Percentiles rank a stretch among this genome's conserved stretches.
phyloP scores from a whole-genome alignment of 2,888 invertebrate species.

The Nematopogon swammerdamellus region DNA sequence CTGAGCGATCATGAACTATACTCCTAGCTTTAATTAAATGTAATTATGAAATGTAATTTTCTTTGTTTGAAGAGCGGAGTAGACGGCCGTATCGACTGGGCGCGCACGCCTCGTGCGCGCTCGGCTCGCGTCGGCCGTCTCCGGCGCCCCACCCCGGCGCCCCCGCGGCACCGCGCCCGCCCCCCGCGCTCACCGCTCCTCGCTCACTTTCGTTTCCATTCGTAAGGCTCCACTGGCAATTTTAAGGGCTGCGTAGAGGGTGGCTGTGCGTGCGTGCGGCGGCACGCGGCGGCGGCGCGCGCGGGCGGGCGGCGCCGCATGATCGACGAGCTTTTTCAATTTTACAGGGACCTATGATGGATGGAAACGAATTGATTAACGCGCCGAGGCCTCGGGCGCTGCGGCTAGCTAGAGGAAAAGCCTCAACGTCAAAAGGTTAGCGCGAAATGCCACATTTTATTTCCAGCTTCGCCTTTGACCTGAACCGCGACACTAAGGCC shows the following conservation, averaged over 20 bases:
- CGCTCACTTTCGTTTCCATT: constrained; percentile 17
- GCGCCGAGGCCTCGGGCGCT: too few relatives aligned
- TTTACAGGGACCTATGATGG: background rate
- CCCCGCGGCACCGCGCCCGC: constrained; percentile 20
- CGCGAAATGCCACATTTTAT: too few relatives aligned
- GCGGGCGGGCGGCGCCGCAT: constrained; percentile 12
- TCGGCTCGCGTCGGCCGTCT: constrained; percentile 18
- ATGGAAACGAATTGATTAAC: constrained; percentile 3
- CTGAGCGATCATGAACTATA: constrained; percentile 17
- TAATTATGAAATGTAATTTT: constrained; percentile 55
- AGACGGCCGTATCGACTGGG: constrained; percentile 58
- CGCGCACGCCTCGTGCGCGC: constrained; percentile 34
- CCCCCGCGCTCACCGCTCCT: constrained; percentile 29
- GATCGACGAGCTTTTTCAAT: background rate
- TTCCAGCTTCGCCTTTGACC: too few relatives aligned
- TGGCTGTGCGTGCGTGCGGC: constrained; percentile 25
- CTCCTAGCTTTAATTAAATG: constrained; percentile 50
- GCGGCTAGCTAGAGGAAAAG: too few relatives aligned
- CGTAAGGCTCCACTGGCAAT: constrained; percentile 35
- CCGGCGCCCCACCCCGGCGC: constrained; percentile 6
- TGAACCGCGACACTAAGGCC: constrained; percentile 22
- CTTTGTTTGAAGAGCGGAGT: constrained; percentile 42
- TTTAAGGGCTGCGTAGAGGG: constrained; percentile 46
- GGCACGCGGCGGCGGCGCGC: constrained; percentile 29
- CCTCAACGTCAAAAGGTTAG: too few relatives aligned